Evolutionary conservation across 37 sponge, comb jelly and placozoan genomes (phyloP), one percentile per base, ranked within the genome.

Genomic region (Ianthella basta): DNA sequence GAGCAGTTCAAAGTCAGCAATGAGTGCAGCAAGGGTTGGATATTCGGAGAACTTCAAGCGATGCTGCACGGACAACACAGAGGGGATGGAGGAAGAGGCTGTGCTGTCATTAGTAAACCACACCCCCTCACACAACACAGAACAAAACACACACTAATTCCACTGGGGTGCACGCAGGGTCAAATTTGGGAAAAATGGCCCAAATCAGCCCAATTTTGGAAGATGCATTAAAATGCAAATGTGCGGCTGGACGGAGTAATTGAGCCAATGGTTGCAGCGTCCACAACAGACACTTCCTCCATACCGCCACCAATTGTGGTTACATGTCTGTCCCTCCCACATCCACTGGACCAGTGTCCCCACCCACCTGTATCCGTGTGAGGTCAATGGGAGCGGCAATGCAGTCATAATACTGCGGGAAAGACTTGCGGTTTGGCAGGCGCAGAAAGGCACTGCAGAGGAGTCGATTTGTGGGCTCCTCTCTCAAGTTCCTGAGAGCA

Each of bases 351-450:
- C 50, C 50, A 3, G 8, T 8, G 6, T 44, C 50, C 8, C 50
- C 50, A 38, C 78, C 30, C 60, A 92, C 92, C 80, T 92, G 92
- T 79, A 92, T 92, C 56, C 55, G 86, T 33, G 83, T 78, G 3
- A 92, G 87, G 79, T 92, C 92, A 15, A 92, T 88, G 29, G 92
- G 92, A 56, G 44, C 14, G 14, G 65, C 27, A 2, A 92, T 59
- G 29, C 59, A 68, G 0, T 92, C 89, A 72, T 92, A 92, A 56
- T 92, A 92, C 39, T 79, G 80, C 0, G 92, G 92, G 16, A 41
- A 53, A 0, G 65, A 37, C 30, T 86, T 55, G 27, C 86, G 60
- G 59, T 82, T 89, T 18, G 92, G 92, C 0, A 75, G 56, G 34
- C 89, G 72, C 25, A 92, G 39, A 3, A 92, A 63, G 57, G 35